Evolutionary conservation across 2,113 vertebrate genomes (phyloP).

Genomic region (Phalacrocorax aristotelis): DNA sequence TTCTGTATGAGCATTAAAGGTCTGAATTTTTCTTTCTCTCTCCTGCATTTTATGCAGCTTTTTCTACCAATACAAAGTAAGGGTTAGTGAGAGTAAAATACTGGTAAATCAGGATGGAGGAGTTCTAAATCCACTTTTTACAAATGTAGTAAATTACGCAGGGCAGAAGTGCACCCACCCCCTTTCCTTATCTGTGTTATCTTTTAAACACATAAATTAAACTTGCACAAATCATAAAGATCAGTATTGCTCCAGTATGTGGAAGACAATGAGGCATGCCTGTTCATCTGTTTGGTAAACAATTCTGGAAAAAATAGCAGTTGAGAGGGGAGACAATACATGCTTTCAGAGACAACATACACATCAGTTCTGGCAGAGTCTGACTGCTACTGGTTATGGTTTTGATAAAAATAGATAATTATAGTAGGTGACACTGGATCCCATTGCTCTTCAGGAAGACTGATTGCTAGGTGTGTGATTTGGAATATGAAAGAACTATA

Average conservation of each 20-base stretch:
- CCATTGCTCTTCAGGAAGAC: not conserved
- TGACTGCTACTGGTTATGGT: not conserved
- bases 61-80: not conserved
- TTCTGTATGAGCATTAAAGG: not conserved
- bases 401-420: constrained; percentile 25
- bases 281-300: not conserved
- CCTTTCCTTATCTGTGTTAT: not conserved
- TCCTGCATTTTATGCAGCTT: not conserved
- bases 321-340: not conserved
- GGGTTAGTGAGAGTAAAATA: not conserved
- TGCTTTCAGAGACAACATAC: not conserved
- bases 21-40: not conserved
- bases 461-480: not conserved
- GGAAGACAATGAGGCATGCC: not conserved
- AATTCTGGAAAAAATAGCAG: not conserved
- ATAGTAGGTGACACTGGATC: not conserved
- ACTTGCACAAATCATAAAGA: not conserved
- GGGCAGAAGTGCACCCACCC: not conserved
- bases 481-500: not conserved
- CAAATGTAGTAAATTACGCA: not conserved
- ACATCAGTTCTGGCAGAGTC: not conserved
- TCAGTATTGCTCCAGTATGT: not conserved
- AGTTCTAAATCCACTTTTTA: not conserved
- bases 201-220: not conserved
- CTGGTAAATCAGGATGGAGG: not conserved